Evolutionary conservation across 2,797 vertebrate species (phyloP).

Genomic region (Manis crassicaudata): DNA sequence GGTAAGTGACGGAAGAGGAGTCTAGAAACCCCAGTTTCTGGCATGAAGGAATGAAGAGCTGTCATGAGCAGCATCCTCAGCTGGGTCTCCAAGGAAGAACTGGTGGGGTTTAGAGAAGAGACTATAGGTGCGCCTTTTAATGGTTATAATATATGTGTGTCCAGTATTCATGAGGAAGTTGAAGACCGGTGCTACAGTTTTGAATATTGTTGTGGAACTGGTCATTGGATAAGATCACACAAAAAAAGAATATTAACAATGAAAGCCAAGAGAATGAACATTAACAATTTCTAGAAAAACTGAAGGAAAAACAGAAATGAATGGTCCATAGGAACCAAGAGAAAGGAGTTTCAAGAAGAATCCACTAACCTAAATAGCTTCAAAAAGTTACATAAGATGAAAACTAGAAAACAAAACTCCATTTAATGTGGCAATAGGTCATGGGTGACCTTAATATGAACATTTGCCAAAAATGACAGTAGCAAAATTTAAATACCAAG

Average conservation of each 20-base stretch:
- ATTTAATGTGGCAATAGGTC: background rate
- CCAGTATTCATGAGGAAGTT: background rate
- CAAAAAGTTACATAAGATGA: background rate
- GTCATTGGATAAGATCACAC: background rate
- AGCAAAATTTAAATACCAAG: conserved; percentile 10
- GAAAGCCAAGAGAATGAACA: conserved; percentile 9
- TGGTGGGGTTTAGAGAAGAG: background rate
- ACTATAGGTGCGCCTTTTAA: background rate
- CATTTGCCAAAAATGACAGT: background rate
- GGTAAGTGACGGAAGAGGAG: background rate
- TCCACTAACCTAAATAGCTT: background rate
- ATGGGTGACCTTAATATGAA: background rate
- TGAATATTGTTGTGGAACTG: background rate
- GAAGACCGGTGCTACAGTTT: background rate
- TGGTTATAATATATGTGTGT: background rate
- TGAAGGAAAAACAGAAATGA: background rate
- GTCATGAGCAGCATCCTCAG: background rate
- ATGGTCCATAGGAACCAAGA: background rate
- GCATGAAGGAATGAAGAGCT: background rate
- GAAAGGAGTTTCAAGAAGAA: background rate
- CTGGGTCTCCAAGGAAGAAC: background rate
- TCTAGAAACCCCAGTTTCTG: background rate
- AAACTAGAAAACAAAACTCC: background rate
- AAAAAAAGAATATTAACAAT: background rate
- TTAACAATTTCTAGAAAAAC: background rate